These are phyloP conservation scores for Otolemur garnettii DNA, from an alignment of 2,113 vertebrate genomes.

Conservation along the genomic window DNA sequence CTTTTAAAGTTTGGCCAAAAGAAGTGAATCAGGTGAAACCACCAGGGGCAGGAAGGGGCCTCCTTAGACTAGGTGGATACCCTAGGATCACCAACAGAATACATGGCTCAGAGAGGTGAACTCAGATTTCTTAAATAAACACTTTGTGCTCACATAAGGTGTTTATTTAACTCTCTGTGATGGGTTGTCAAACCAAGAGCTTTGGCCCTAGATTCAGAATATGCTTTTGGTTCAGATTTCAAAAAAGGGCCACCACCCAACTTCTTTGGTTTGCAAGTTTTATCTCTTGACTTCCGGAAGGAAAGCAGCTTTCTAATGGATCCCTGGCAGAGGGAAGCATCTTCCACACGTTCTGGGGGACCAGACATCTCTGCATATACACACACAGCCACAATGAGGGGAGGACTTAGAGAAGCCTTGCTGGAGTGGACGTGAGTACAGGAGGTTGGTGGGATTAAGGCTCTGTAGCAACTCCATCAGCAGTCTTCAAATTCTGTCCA, in stretches of 20 bases:
- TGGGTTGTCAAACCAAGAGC: not conserved
- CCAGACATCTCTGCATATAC: not conserved
- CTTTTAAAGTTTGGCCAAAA: not conserved
- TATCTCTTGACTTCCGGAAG: not conserved
- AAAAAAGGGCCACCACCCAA: not conserved
- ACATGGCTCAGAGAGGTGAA: not conserved
- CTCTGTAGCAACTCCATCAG: not conserved
- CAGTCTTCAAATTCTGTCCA: not conserved
- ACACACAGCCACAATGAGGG: not conserved
- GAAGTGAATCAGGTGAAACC: not conserved
- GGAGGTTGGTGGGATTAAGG: not conserved
- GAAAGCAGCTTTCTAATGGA: not conserved
- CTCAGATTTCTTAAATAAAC: constrained; percentile 37
- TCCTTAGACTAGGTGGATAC: not conserved
- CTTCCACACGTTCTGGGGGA: not conserved
- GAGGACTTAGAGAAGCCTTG: not conserved
- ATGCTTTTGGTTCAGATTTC: not conserved
- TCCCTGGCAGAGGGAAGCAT: not conserved
- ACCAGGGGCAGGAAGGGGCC: not conserved
- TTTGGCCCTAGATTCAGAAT: not conserved
- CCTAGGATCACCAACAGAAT: not conserved
- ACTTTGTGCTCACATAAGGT: not conserved
- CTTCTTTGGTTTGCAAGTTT: constrained; percentile 10
- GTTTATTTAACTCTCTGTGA: too few relatives aligned
- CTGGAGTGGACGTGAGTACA: not conserved